Evolutionary conservation across 2,888 invertebrate genomes (phyloP).

Genomic region (Pammene fasciana): DNA sequence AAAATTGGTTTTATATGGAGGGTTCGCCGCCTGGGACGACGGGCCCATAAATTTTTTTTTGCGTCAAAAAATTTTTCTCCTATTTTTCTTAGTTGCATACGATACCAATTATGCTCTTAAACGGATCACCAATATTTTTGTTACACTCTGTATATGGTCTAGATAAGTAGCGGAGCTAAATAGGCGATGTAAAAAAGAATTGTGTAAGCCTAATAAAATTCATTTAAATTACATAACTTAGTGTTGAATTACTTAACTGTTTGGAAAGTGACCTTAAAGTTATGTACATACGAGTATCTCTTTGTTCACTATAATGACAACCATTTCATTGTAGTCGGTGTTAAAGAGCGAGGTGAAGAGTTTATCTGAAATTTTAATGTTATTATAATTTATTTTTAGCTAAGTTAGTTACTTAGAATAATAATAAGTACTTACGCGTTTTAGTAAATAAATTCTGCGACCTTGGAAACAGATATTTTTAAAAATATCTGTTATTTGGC

Average conservation of each 20-base stretch:
- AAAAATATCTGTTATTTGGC: no score
- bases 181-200: not conserved
- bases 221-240: not conserved
- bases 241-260: constrained; percentile 7
- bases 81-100: no score
- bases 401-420: not conserved
- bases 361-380: constrained; percentile 24
- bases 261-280: constrained; percentile 24
- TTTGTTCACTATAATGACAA: constrained; percentile 19
- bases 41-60: no score
- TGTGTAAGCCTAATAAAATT: not conserved
- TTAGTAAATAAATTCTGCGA: no score
- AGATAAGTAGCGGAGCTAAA: no score
- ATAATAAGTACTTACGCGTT: not conserved
- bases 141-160: no score
- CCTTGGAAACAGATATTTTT: no score
- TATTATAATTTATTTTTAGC: not conserved
- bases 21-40: no score
- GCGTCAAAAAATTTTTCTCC: no score
- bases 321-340: constrained; percentile 12
- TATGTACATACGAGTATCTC: constrained; percentile 1
- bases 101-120: no score
- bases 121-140: no score
- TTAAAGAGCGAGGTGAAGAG: constrained; percentile 21
- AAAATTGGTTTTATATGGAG: no score